Base-by-base conservation (phyloP, 2,888 invertebrate genomes). In the Exocentrus adspersus region DNA sequence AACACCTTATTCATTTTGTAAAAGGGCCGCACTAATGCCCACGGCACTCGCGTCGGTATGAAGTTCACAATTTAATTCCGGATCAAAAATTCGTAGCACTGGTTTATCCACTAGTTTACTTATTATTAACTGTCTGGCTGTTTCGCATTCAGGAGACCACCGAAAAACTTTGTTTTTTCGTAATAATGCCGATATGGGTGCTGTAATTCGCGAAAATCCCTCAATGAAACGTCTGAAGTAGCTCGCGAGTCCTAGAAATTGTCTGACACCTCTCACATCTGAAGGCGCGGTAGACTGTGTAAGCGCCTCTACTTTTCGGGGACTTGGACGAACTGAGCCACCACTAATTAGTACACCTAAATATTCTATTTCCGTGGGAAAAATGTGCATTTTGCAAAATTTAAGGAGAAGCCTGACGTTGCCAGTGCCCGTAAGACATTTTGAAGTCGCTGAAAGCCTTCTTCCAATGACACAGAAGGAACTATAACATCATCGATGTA, bases 401-500 rank as follows among this genome's bases (percentile, higher is more conserved):
- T 73, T 12, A 72, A 42, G 16, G 53, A 5, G 60, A 73, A 73
- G 21, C 66, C 69, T 9, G 46, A 51, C 2, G 6, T 42, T 3
- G 66, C 37, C 42, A 73, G 54, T n/a, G 69, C 71, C 41, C 59
- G 37, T 21, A 73, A 21, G 5, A 73, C 72, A 45, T 65, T 51
- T 24, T 61, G 20, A 14, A 72, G 50, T 16, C 45, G 58, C 24
- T 66, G 2, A 5, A 72, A 16, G 45, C 66, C 68, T 51, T 72
- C 65, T 32, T 66, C 62, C 5, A 71, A 32, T 7, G 63, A 71
- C 14, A 32, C 52, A 7, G 68, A 64, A 2, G 67, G 67, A 4
- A 64, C 30, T 2, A 72, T 24, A 5, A 73, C 61, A 50, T 72
- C 71, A 43, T 72, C 72, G 6, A 72, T n/a, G 54, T 72, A 72